Conservation (phyloP, 1,140 invertebrate genomes). For the Leptonema lineaticorne region DNA sequence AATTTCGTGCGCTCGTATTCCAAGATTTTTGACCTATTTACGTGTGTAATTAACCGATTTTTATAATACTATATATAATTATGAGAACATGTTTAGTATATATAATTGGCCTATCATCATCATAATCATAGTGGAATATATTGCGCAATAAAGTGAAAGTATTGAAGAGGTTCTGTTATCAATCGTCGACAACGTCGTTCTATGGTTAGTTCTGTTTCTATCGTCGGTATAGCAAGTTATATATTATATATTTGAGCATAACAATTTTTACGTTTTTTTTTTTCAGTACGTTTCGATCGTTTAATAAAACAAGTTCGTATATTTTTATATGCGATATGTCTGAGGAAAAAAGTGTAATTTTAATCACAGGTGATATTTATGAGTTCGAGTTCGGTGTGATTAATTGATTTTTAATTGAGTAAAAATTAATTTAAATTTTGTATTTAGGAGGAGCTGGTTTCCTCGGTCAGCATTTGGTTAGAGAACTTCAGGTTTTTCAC, state of each 20-base stretch:
- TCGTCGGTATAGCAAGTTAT: neutral
- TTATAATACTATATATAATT: no score
- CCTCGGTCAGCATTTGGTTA: conserved; percentile 66
- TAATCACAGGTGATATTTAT: conserved; percentile 43
- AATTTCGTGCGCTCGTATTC: no score
- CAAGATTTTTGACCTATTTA: no score
- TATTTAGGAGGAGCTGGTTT: conserved; percentile 63
- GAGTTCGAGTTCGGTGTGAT: neutral
- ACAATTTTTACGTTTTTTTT: neutral
- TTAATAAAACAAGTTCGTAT: neutral
- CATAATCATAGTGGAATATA: neutral
- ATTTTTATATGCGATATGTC: conserved; percentile 3
- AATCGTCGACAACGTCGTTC: neutral
- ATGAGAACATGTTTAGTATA: no score
- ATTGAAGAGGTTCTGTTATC: conserved; percentile 2
- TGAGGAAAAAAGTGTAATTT: conserved; percentile 31
- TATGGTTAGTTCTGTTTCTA: neutral
- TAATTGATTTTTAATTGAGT: neutral
- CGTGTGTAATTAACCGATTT: no score
- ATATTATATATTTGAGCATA: neutral
- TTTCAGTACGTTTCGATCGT: neutral
- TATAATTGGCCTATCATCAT: no score
- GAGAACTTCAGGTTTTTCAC: conserved; percentile 54
- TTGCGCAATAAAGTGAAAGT: conserved; percentile 6
- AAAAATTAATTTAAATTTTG: neutral